A percentile compares a stretch with the other conserved stretches of the same genome.
Conservation (phyloP, 2,113 vertebrate genomes). For the Strigops habroptila region DNA sequence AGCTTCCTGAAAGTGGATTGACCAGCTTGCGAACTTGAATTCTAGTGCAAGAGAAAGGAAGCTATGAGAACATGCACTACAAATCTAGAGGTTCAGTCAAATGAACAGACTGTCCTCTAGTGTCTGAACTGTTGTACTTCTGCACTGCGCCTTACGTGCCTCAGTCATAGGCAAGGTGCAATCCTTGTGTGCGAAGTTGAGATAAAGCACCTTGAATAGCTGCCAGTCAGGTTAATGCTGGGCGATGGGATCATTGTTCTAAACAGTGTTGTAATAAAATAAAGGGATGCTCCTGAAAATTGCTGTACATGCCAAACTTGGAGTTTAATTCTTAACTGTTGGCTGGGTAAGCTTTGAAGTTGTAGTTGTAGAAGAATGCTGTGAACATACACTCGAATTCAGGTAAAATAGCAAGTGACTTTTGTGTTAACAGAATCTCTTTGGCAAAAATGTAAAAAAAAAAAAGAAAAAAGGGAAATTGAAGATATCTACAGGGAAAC, state of each 20-base stretch:
- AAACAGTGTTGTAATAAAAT: slow-evolving; percentile 20
- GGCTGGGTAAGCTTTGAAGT: slow-evolving; percentile 50
- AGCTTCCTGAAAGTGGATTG: slow-evolving; percentile 24
- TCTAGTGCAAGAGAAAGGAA: neutral
- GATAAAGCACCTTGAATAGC: slow-evolving; percentile 67
- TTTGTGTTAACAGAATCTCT: neutral
- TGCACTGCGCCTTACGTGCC: slow-evolving; percentile 73
- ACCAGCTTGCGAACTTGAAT: neutral
- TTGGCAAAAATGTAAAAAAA: neutral
- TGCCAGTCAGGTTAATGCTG: slow-evolving; percentile 48
- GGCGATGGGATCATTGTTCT: slow-evolving; percentile 22
- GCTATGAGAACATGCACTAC: slow-evolving; percentile 12
- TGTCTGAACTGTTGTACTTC: slow-evolving; percentile 66
- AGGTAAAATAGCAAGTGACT: neutral
- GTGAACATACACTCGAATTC: slow-evolving; percentile 36
- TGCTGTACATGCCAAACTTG: slow-evolving; percentile 68
- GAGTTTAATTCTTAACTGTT: slow-evolving; percentile 16
- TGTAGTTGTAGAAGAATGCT: slow-evolving; percentile 24
- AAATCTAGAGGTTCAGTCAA: neutral
- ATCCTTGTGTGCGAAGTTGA: neutral
- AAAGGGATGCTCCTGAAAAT: slow-evolving; percentile 35
- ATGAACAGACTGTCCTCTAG: slow-evolving; percentile 62
- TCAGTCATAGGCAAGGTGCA: slow-evolving; percentile 59
- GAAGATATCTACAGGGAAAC: neutral
- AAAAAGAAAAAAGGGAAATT: neutral